Base-by-base conservation (phyloP, 2,113 vertebrate species). In the Diadophis punctatus region DNA sequence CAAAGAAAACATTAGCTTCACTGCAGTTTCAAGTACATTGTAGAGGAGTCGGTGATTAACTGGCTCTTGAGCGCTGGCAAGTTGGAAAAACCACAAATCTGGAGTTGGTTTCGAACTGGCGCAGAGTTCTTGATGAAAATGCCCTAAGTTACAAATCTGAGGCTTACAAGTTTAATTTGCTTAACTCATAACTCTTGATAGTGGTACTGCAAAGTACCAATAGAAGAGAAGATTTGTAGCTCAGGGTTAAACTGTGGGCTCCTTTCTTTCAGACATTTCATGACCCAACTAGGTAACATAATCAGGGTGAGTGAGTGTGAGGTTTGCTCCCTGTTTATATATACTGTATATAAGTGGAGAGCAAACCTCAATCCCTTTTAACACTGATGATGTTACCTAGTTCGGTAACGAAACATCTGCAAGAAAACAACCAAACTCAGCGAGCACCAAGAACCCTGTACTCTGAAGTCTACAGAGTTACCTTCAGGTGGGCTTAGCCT, bases 401-500 rank as follows among this genome's bases (percentile, higher is more conserved):
- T 68, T 68, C 1, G 30, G 11, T n/a, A n/a, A 68, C 0, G 12
- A 68, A 68, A n/a, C 0, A 3, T 16, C 30, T n/a, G 60, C 12
- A n/a, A 68, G 60, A 16, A 68, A 16, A 68, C 60, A 16, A 16
- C 4, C 4, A n/a, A n/a, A 4, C 60, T n/a, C 27, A 14, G 11
- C 0, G 30, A n/a, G 11, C 30, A 68, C 4, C 60, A n/a, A 68
- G 60, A 14, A n/a, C 4, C 4, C 30, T 68, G 60, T 90, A 90
- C 2, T 1, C 12, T 46, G 94, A 96, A 91, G 88, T 93, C 93
- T 90, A 84, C 0, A 9, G 94, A 53, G 94, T 91, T 10, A 1
- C 87, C 74, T 48, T 8, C n/a, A 93, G 95, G 94, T 88, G 9
- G 86, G 34, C 74, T 10, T 0, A 0, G 46, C 60, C 87, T 93